Evolutionary conservation across 2,888 invertebrate species (phyloP), one percentile per base, ranked within the genome.

Genomic region (Eupithecia insigniata): DNA sequence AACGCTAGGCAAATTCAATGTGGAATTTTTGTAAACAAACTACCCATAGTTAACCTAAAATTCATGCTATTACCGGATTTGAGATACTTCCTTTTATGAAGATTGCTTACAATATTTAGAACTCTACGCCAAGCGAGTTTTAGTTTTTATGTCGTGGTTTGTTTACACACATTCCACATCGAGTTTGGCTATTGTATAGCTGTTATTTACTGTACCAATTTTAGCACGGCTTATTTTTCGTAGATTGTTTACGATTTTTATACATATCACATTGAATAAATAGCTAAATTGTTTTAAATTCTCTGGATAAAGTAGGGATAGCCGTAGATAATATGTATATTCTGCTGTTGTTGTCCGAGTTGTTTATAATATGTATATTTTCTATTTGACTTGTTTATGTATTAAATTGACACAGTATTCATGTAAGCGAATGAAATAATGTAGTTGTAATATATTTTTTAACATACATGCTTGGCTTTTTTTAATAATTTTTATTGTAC

Each of bases 401-500:
- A 55, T 5, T 55, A 55, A 55, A 80, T 79, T 81, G 80, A 86
- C 83, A 83, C 85, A 86, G 83, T 85, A 84, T 84, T 83, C 26
- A 83, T 75, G 67, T 83, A 81, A 81, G 80, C 83, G 80, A 76
- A 83, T 34, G 16, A 81, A 81, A 70, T 81, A n/a, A 79, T 81
- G 72, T 81, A 82, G 79, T 82, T 81, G n/a, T 64, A 80, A 87
- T 86, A 88, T 82, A 84, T 87, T 88, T 87, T 87, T 83, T 89
- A 55, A 55, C 10, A 12, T 12, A 55, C 55, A n/a, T 26, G 3
- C 2, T 55, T 26, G 14, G 14, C 12, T 26, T 26, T 51, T 51
- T 55, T 10, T 51, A 51, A 26, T 51, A 51, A 10, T 5, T 51
- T 6, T 43, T 36, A 14, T 36, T 14, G 36, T 5, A 32, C 32